phyloP scores from a whole-genome alignment of 2,797 vertebrate species.

The Channa striata region DNA sequence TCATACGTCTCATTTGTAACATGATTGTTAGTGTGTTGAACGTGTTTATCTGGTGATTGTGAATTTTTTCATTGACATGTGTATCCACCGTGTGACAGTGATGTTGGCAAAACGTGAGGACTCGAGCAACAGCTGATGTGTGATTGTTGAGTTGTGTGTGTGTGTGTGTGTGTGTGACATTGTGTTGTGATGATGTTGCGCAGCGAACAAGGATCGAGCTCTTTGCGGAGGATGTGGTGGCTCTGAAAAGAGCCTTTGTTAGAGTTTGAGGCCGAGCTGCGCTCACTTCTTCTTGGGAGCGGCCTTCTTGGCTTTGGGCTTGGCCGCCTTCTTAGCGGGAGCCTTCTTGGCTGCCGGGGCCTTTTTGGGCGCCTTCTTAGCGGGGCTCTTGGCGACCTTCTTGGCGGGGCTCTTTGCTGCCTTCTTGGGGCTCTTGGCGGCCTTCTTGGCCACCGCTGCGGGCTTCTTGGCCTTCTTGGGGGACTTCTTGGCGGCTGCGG shows the following conservation, averaged over 20 bases:
- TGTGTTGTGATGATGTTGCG: too few species aligned
- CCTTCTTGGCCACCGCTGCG: conserved; percentile 18
- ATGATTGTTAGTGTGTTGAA: too few species aligned
- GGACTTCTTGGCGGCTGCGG: conserved; percentile 1
- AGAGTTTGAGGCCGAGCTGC: too few species aligned
- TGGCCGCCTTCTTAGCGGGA: background rate
- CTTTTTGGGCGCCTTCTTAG: conserved; percentile 22
- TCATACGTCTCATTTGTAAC: too few species aligned
- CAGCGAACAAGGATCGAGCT: background rate
- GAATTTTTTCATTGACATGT: too few species aligned
- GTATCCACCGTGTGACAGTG: too few species aligned
- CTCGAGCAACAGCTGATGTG: too few species aligned
- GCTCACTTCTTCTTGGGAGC: conserved; percentile 39
- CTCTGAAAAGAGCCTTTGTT: conserved; percentile 38
- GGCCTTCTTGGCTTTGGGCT: conserved; percentile 37
- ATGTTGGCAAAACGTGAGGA: too few species aligned
- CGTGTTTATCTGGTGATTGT: too few species aligned
- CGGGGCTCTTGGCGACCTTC: conserved; percentile 21
- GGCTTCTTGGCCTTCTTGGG: background rate
- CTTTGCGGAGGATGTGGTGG: background rate
- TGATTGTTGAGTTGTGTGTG: too few species aligned
- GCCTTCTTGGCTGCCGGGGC: conserved; percentile 14
- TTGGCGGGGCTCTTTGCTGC: conserved; percentile 1
- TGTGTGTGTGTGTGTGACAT: too few species aligned
- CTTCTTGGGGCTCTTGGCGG: conserved; percentile 29